Conservation (phyloP, 1,140 invertebrate genomes). For the Bactericera cockerelli region DNA sequence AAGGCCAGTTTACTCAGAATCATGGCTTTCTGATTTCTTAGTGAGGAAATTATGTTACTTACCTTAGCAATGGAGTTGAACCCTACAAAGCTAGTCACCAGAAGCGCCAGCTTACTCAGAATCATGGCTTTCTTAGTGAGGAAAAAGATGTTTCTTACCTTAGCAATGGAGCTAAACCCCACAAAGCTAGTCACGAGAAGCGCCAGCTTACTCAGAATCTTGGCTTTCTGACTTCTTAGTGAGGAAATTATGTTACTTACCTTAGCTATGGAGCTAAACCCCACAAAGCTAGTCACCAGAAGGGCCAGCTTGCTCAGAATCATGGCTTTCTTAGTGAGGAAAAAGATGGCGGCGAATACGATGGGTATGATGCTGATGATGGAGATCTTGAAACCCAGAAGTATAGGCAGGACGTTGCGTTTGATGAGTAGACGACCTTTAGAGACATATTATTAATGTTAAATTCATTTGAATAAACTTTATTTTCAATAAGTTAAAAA, state of each 20-base stretch:
- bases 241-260: too few relatives aligned
- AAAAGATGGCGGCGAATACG: constrained; percentile 15
- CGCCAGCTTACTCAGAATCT: constrained; percentile 19
- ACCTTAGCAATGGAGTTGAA: too few relatives aligned
- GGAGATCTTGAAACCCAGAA: constrained; percentile 18
- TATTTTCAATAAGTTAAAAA: too few relatives aligned
- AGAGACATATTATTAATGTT: too few relatives aligned
- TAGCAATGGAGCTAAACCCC: constrained; percentile 1
- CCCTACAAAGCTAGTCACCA: too few relatives aligned
- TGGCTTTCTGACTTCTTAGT: constrained; percentile 20
- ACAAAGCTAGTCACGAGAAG: constrained; percentile 16
- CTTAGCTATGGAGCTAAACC: constrained; percentile 1
- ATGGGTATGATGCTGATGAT: constrained; percentile 17
- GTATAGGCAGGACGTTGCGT: constrained; percentile 15
- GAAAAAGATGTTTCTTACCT: too few relatives aligned
- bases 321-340: constrained; percentile 20
- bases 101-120: too few relatives aligned
- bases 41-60: too few relatives aligned
- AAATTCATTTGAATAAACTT: too few relatives aligned
- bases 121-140: too few relatives aligned
- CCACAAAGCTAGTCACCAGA: constrained; percentile 15
- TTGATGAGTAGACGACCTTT: constrained; percentile 19
- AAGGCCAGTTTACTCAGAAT: too few relatives aligned
- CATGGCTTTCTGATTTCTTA: too few relatives aligned
- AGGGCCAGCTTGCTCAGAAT: constrained; percentile 18